Conservation (phyloP, 2,888 invertebrate species). For the Drosophila mulleri region DNA sequence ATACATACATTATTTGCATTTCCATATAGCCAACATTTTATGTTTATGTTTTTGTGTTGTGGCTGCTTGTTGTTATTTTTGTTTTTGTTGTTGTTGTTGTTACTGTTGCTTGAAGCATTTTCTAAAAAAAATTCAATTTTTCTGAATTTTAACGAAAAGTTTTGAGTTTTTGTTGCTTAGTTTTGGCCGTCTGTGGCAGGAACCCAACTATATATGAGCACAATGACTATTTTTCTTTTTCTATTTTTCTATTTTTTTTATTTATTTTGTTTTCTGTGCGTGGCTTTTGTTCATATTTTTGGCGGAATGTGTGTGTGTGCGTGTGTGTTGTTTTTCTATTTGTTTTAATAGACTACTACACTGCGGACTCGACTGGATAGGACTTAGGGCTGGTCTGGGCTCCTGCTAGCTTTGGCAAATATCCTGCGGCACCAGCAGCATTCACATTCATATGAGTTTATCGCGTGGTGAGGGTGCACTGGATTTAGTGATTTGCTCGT, state of each 20-base stretch:
- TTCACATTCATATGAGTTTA: slow-evolving; percentile 79
- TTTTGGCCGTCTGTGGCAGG: slow-evolving; percentile 18
- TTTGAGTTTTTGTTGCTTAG: slow-evolving; percentile 44
- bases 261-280: slow-evolving; percentile 2
- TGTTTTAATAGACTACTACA: slow-evolving; percentile 71
- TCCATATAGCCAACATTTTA: slow-evolving; percentile 56
- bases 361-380: slow-evolving; percentile 28
- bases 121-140: slow-evolving; percentile 69
- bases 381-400: slow-evolving; percentile 17
- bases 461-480: slow-evolving; percentile 54
- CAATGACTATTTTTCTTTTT: slow-evolving; percentile 6
- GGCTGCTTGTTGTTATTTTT: slow-evolving; percentile 9
- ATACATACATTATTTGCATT: slow-evolving; percentile 55
- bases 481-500: slow-evolving; percentile 76
- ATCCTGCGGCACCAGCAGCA: slow-evolving; percentile 67
- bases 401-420: slow-evolving; percentile 62
- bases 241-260: too few species aligned
- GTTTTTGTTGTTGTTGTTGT: slow-evolving; percentile 7
- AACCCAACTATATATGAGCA: slow-evolving; percentile 44
- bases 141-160: slow-evolving; percentile 68
- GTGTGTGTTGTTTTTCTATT: slow-evolving; percentile 54
- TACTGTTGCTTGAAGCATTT: slow-evolving; percentile 52
- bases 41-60: slow-evolving; percentile 18
- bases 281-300: slow-evolving; percentile 63
- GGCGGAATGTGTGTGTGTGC: slow-evolving; percentile 2